Evolutionary conservation across 2,113 vertebrate genomes (phyloP).

Genomic region (Hippocampus barbouri): DNA sequence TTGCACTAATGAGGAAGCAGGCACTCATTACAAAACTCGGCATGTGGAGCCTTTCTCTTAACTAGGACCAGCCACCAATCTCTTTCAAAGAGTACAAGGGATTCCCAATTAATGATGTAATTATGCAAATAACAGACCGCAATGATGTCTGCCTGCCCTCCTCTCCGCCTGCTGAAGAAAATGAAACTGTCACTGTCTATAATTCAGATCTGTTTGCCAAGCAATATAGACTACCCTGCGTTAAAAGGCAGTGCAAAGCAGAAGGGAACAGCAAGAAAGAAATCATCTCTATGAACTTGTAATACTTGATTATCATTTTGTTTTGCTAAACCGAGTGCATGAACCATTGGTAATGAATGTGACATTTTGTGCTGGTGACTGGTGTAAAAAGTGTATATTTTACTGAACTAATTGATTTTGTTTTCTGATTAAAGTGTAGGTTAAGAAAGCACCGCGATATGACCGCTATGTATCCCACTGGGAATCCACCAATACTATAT

Average conservation of each 20-base stretch:
- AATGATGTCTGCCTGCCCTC: slow-evolving; percentile 41
- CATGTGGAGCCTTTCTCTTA: slow-evolving; percentile 52
- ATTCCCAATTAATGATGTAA: slow-evolving; percentile 72
- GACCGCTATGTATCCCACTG: too few relatives aligned
- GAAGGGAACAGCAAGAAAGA: slow-evolving; percentile 7
- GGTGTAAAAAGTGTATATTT: too few relatives aligned
- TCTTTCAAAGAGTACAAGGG: slow-evolving; percentile 56
- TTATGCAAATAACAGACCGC: slow-evolving; percentile 61
- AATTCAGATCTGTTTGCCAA: slow-evolving; percentile 10
- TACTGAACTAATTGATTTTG: too few relatives aligned
- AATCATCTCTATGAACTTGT: too few relatives aligned
- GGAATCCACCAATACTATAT: too few relatives aligned
- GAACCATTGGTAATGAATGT: too few relatives aligned
- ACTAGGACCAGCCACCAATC: slow-evolving; percentile 54
- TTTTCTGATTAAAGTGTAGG: too few relatives aligned
- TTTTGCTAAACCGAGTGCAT: too few relatives aligned
- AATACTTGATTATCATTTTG: too few relatives aligned
- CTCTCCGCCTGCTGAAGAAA: slow-evolving; percentile 47
- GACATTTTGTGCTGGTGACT: too few relatives aligned
- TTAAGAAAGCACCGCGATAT: too few relatives aligned
- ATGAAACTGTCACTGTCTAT: slow-evolving; percentile 24
- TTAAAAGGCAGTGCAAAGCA: slow-evolving; percentile 4
- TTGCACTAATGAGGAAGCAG: slow-evolving; percentile 66
- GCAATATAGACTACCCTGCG: slow-evolving; percentile 9
- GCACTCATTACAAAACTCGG: slow-evolving; percentile 51